Evolutionary conservation across 2,888 invertebrate species (phyloP).

Genomic region (Podotricha telesiphe): DNA sequence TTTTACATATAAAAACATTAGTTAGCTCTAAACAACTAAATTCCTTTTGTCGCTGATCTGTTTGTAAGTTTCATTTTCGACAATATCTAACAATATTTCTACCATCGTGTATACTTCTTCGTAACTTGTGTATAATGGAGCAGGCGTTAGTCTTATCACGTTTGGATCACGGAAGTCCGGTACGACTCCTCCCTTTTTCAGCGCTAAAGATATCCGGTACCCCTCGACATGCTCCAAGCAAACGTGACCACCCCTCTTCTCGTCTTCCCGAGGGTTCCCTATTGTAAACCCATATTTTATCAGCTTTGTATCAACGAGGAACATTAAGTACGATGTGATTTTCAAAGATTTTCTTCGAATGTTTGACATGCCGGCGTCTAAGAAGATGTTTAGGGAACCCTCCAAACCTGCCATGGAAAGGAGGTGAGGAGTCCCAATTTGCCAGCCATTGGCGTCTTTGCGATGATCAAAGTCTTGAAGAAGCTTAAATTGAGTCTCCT

Average conservation of each 20-base stretch:
- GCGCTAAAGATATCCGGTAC: conserved; percentile 64
- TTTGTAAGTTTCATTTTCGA: conserved; percentile 58
- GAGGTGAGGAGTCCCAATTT: conserved; percentile 65
- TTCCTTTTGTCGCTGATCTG: conserved; percentile 52
- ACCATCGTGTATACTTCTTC: conserved; percentile 65
- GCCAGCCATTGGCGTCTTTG: conserved; percentile 67
- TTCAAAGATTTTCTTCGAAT: conserved; percentile 70
- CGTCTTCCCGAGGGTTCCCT: conserved; percentile 63
- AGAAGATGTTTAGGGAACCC: conserved; percentile 63
- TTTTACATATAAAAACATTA: background rate
- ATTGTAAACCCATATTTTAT: conserved; percentile 59
- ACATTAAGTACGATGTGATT: conserved; percentile 71
- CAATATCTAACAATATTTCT: conserved; percentile 61
- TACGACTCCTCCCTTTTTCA: conserved; percentile 63
- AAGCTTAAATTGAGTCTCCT: conserved; percentile 63
- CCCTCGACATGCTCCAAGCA: conserved; percentile 68
- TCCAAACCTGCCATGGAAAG: conserved; percentile 69
- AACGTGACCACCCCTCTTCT: conserved; percentile 67
- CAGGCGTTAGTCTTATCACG: conserved; percentile 65
- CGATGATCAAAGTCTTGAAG: conserved; percentile 69
- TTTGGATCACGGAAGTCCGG: conserved; percentile 69
- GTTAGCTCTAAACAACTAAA: conserved; percentile 51
- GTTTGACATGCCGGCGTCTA: conserved; percentile 63
- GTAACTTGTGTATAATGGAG: conserved; percentile 68
- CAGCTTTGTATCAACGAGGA: conserved; percentile 63